A percentile compares a stretch with the other conserved stretches of the same genome.
Evolutionary conservation across 2,797 vertebrate species (phyloP).

Genomic region (Xenentodon cancila): DNA sequence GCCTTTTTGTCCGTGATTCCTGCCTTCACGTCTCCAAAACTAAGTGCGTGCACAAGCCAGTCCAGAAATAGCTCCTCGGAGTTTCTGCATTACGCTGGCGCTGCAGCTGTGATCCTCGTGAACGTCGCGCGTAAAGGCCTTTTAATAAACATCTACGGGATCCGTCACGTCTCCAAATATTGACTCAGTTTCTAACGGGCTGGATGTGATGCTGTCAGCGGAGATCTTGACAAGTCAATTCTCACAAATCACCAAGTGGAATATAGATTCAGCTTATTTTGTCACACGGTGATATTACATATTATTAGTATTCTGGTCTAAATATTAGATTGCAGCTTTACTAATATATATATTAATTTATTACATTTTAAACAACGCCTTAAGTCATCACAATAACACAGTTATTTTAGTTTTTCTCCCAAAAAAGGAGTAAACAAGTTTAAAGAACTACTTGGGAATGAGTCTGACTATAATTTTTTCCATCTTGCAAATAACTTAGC

Average conservation of each 20-base stretch:
- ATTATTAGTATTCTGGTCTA: no score
- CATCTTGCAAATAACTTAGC: no score
- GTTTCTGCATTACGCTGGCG: conserved; percentile 64
- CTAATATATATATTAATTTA: no score
- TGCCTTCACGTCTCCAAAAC: conserved; percentile 44
- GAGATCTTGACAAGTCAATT: conserved; percentile 73
- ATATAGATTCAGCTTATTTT: neutral
- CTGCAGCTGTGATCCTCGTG: conserved; percentile 68
- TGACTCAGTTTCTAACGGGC: conserved; percentile 71
- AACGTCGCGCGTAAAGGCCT: conserved; percentile 63
- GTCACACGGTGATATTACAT: no score
- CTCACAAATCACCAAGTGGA: conserved; percentile 6
- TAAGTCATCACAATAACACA: no score
- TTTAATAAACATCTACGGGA: conserved; percentile 72
- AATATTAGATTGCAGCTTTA: no score
- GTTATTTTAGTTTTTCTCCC: no score
- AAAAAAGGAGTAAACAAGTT: no score
- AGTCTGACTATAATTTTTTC: no score
- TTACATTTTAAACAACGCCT: no score
- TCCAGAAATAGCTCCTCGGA: conserved; percentile 73
- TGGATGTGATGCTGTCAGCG: conserved; percentile 72
- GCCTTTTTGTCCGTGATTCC: conserved; percentile 33
- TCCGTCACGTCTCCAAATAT: conserved; percentile 74
- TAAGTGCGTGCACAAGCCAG: conserved; percentile 55
- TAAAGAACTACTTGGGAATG: no score